phyloP scores from a whole-genome alignment of 2,113 vertebrate genomes.

The Stigmatopora argus region DNA sequence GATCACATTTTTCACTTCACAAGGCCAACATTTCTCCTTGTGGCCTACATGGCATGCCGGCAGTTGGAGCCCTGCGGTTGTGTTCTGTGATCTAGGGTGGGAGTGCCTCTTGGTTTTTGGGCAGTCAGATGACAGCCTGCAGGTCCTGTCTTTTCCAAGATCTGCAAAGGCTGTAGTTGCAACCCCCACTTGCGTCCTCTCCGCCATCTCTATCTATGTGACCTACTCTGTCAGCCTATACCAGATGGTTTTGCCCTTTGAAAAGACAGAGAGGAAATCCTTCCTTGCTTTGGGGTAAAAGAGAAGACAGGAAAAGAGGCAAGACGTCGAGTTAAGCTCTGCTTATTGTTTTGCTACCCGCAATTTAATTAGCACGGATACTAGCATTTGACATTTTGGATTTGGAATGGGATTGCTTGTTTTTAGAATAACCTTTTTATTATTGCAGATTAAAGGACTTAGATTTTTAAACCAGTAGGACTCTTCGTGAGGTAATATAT shows the following conservation, averaged over 20 bases:
- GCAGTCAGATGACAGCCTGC: slow-evolving; percentile 57
- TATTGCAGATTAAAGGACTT: not conserved
- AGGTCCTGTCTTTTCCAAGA: slow-evolving; percentile 42
- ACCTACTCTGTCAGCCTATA: slow-evolving; percentile 49
- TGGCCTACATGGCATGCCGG: slow-evolving; percentile 17
- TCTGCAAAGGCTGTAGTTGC: slow-evolving; percentile 54
- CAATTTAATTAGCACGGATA: slow-evolving; percentile 18
- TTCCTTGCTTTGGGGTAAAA: slow-evolving; percentile 29
- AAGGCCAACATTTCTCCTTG: slow-evolving; percentile 12
- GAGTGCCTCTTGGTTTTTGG: slow-evolving; percentile 39
- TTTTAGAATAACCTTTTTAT: not conserved
- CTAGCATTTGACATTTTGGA: not conserved
- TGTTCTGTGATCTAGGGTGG: slow-evolving; percentile 43
- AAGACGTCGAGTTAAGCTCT: slow-evolving; percentile 17
- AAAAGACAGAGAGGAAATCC: slow-evolving; percentile 51
- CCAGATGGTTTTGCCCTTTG: slow-evolving; percentile 66
- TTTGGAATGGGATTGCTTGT: not conserved
- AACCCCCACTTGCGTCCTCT: slow-evolving; percentile 8
- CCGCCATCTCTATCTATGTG: slow-evolving; percentile 30
- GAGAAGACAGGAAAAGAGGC: slow-evolving; percentile 26
- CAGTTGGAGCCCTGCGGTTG: slow-evolving; percentile 36
- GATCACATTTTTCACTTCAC: not conserved
- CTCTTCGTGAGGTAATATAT: not conserved
- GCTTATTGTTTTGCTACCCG: slow-evolving; percentile 21
- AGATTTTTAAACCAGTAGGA: not conserved